These are phyloP conservation scores for Neoaliturus tenellus DNA, from an alignment of 2,888 invertebrate species.

Conservation along the genomic window DNA sequence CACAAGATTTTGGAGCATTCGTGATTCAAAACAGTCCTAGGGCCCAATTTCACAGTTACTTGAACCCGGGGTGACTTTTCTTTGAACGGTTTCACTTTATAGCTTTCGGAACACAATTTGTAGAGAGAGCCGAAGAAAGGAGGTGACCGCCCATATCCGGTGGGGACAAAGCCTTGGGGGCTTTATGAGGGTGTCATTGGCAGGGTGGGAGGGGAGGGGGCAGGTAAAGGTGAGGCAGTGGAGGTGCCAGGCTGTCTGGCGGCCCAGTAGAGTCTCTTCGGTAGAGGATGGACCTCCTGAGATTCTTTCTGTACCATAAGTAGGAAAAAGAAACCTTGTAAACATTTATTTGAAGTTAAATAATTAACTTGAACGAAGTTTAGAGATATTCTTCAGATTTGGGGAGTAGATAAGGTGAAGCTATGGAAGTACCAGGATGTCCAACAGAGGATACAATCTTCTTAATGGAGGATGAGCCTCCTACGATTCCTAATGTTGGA, in stretches of 20 bases:
- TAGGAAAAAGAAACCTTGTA: no score
- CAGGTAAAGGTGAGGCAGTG: background rate
- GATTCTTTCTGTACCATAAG: no score
- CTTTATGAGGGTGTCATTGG: conserved; percentile 27
- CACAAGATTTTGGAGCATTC: background rate
- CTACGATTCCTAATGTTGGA: no score
- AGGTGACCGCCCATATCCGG: conserved; percentile 32
- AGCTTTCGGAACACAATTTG: conserved; percentile 35
- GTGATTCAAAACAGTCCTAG: conserved; percentile 10
- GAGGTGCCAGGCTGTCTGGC: conserved; percentile 18
- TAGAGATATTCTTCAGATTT: no score
- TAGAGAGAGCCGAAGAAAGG: background rate
- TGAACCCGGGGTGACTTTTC: conserved; percentile 39
- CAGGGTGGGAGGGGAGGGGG: background rate
- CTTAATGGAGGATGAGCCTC: no score
- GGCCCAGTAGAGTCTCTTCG: background rate
- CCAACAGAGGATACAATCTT: no score
- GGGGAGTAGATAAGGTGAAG: no score
- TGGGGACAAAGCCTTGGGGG: background rate
- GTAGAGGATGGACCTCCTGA: background rate
- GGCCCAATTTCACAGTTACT: conserved; percentile 40
- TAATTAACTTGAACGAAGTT: no score
- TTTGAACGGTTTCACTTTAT: conserved; percentile 32
- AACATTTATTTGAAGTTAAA: no score
- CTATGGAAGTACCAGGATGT: no score